Base-by-base conservation (phyloP, 2,888 invertebrate genomes). In the Heliconius aoede region DNA sequence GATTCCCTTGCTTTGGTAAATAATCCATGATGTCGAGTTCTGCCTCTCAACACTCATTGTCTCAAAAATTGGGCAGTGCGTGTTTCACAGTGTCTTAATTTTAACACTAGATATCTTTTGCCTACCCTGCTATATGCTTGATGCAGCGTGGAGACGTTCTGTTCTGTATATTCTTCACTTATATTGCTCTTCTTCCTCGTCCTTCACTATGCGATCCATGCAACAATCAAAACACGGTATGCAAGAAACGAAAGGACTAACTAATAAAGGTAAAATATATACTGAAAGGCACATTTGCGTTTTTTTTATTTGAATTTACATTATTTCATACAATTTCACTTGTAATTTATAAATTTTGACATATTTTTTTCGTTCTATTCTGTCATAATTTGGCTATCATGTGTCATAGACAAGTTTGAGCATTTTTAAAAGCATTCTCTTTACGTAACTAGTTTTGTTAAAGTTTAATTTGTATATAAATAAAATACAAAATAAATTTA, bases 171-270 rank as follows among this genome's bases (percentile, higher is more conserved):
- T 60, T 60, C 24, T 26, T 60, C 26, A 65, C 15, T 65, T 32
- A 21, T 64, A 36, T 3, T 1, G 11, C 7, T 64, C 72, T 1
- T 64, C 69, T 67, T 85, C 81, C 26, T 86, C 84, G 0, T 86
- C 85, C n/a, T 82, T 81, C 0, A 87, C 78, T n/a, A 86, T 82
- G 9, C 78, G 81, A 61, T 86, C 81, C 83, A 87, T 85, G 28
- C 88, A 88, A 71, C 87, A 87, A 46, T 88, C 86, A 73, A 77
- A 87, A 24, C 85, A 87, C 0, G 88, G 87, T 58, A 86, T 84
- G 55, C 88, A 87, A 1, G 88, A 88, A 3, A 88, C 85, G 61
- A 86, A 88, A 0, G 87, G 88, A 77, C 87, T 87, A 0, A 86
- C 85, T 60, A 87, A 8, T 13, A 87, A 71, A 7, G 88, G 87